phyloP scores from a whole-genome alignment of 2,888 invertebrate genomes.

The Agriopis leucophaearia region DNA sequence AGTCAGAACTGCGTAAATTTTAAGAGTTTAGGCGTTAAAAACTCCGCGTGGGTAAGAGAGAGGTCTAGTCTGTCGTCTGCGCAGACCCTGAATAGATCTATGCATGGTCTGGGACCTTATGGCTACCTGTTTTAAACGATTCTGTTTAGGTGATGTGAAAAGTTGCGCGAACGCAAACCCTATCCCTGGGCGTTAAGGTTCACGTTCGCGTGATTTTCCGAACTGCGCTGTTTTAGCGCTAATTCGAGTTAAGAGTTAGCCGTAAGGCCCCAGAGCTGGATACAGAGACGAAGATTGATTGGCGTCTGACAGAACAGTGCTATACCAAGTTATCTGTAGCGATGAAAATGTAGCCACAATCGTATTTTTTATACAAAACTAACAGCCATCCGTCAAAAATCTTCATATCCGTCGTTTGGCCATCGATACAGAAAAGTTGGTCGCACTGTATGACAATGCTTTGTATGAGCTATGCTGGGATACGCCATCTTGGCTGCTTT shows the following conservation, averaged over 20 bases:
- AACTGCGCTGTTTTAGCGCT: too few relatives aligned
- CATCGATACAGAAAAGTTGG: background rate
- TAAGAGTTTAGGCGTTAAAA: too few relatives aligned
- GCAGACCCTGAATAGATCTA: background rate
- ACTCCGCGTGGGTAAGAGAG: background rate
- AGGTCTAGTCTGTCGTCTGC: background rate
- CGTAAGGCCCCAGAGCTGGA: too few relatives aligned
- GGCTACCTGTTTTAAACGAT: too few relatives aligned
- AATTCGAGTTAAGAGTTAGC: too few relatives aligned
- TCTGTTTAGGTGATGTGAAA: too few relatives aligned
- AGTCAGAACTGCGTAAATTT: too few relatives aligned
- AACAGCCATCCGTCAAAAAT: background rate
- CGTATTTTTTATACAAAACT: background rate
- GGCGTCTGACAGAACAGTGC: background rate
- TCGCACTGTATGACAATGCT: background rate
- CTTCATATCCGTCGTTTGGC: background rate
- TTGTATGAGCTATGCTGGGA: background rate
- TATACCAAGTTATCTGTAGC: background rate
- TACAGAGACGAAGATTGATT: background rate
- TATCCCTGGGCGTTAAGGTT: too few relatives aligned
- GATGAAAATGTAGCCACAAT: background rate
- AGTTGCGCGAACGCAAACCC: too few relatives aligned
- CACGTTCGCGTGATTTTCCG: too few relatives aligned
- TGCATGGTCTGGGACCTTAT: background rate
- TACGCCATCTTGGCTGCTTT: background rate